Evolutionary conservation across 2,113 vertebrate species (phyloP), one percentile per base, ranked within the genome.

Genomic region (Amblyornis subalaris): DNA sequence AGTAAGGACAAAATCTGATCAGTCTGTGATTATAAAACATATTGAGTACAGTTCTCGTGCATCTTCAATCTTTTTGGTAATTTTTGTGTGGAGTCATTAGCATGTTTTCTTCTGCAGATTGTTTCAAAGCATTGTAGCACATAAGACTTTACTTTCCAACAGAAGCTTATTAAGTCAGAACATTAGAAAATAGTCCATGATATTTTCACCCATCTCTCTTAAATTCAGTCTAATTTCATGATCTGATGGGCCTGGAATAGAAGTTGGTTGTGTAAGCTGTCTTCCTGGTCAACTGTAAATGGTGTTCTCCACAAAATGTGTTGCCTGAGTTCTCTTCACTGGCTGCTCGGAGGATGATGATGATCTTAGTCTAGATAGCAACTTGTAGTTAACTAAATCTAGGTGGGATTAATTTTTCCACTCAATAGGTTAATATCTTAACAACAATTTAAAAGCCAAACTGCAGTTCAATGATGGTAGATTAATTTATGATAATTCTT

Each of bases 201-300:
- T 18, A 2, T 54, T 93, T 80, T 89, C 62, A 54, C 14, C 22
- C 4, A 6, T 48, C 5, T 85, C 25, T 84, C 45, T 18, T 19
- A 65, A 85, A 3, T 80, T 87, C 45, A 48, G n/a, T 67, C 42
- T 86, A 33, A 38, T 83, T 91, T 89, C 58, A 84, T 40, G 12
- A 14, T 42, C 40, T 64, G 3, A 51, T 64, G 7, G 21, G 23
- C 35, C 23, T 60, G 26, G 20, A 89, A 71, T 33, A 62, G n/a
- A 83, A 84, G 40, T 24, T 60, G 25, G 10, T 69, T 1, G 0
- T 51, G 29, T 44, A 42, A 84, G 3, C 18, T 51, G 3, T 36
- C 33, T 69, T 84, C 40, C 35, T 54, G 72, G 33, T 67, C 22
- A 64, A 4, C 21, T 33, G 7, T 0, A 0, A 29, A 21, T 17